Conservation (phyloP, 2,888 invertebrate species). For the Merodon equestris region DNA sequence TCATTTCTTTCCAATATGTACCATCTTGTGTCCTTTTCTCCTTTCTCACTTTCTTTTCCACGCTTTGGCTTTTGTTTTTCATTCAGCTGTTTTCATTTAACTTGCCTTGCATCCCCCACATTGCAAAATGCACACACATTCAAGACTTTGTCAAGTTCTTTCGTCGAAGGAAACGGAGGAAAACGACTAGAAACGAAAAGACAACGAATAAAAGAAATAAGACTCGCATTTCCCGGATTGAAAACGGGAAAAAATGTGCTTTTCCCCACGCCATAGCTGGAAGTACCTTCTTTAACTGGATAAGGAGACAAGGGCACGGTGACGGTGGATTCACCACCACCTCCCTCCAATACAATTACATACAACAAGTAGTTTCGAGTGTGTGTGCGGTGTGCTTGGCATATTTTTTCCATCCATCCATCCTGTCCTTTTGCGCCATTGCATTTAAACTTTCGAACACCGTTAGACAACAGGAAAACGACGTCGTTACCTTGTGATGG, state of each 20-base stretch:
- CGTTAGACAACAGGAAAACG: constrained; percentile 53
- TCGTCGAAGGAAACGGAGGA: constrained; percentile 21
- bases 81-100: too few species aligned
- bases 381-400: constrained; percentile 29
- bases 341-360: constrained; percentile 36
- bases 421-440: constrained; percentile 30
- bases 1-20: constrained; percentile 37
- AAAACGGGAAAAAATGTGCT: constrained; percentile 44
- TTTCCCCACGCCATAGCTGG: constrained; percentile 39
- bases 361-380: constrained; percentile 30
- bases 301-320: constrained; percentile 53
- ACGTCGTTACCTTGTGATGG: constrained; percentile 44
- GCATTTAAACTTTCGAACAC: constrained; percentile 53
- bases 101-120: constrained; percentile 33
- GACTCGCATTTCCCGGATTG: constrained; percentile 25
- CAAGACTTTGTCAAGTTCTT: constrained; percentile 48
- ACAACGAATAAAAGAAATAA: constrained; percentile 3
- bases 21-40: constrained; percentile 46
- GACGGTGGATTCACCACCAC: constrained; percentile 9
- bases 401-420: constrained; percentile 7
- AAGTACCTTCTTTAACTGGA: constrained; percentile 49
- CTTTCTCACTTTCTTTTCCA: constrained; percentile 19
- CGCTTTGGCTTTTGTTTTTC: not conserved
- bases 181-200: too few species aligned
- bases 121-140: constrained; percentile 53